A percentile compares a stretch with the other conserved stretches of the same genome.
Conservation (phyloP, 2,888 invertebrate genomes). For the Drosophila putrida region DNA sequence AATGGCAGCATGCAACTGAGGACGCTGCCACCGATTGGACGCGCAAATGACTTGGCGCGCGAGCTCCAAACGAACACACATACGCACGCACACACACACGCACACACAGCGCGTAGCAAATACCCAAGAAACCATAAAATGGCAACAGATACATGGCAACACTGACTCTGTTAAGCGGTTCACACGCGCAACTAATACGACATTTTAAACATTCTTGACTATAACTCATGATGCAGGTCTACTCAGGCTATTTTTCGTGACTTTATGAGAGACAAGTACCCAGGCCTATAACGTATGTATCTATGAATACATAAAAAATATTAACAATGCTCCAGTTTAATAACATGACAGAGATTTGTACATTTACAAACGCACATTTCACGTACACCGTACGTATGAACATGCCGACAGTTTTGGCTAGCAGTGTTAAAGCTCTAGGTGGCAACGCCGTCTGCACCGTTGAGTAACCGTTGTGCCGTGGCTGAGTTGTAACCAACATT, state of each 20-base stretch:
- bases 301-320: neutral
- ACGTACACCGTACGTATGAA: conserved; percentile 4
- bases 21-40: conserved; percentile 22
- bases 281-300: neutral
- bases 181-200: conserved; percentile 1
- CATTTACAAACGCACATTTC: neutral
- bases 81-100: neutral
- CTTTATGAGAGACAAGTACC: no score
- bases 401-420: neutral
- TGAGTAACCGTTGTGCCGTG: conserved; percentile 28
- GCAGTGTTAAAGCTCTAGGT: conserved; percentile 4
- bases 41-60: conserved; percentile 54
- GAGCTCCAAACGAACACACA: conserved; percentile 25
- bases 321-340: neutral
- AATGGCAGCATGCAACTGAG: conserved; percentile 67
- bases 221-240: no score
- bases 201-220: no score
- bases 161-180: conserved; percentile 41
- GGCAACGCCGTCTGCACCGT: conserved; percentile 28
- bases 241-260: no score
- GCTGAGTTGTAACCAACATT: conserved; percentile 1
- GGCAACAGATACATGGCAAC: conserved; percentile 27
- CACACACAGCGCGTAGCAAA: neutral
- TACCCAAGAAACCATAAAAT: neutral
- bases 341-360: no score